phyloP scores from a whole-genome alignment of 1,140 invertebrate species.

The Steinernema khuongi region DNA sequence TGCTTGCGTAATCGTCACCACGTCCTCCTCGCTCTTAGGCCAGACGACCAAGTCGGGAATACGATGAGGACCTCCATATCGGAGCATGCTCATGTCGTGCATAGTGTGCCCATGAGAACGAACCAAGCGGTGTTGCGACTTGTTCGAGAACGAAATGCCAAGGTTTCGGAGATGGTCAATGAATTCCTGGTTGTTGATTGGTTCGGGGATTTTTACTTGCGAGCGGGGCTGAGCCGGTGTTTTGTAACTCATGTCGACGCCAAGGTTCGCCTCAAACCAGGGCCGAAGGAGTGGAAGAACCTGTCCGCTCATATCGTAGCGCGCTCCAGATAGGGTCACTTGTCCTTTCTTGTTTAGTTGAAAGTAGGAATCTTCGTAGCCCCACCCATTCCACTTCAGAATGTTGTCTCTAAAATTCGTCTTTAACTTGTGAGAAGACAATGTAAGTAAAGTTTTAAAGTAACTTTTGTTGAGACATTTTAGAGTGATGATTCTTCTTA shows the following conservation, averaged over 20 bases:
- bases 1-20: constrained; percentile 67
- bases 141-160: constrained; percentile 70
- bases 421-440: not conserved
- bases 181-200: constrained; percentile 64
- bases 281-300: constrained; percentile 72
- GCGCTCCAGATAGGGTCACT: constrained; percentile 71
- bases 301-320: constrained; percentile 64
- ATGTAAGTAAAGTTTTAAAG: constrained; percentile 20
- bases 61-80: constrained; percentile 69
- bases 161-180: constrained; percentile 65
- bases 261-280: constrained; percentile 74
- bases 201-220: constrained; percentile 56
- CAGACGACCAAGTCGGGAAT: constrained; percentile 90
- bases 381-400: constrained; percentile 97
- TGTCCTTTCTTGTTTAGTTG: constrained; percentile 64
- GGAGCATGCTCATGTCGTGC: constrained; percentile 76
- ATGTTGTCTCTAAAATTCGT: constrained; percentile 46
- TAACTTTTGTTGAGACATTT: constrained; percentile 4
- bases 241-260: constrained; percentile 65
- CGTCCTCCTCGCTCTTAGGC: constrained; percentile 64
- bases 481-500: not conserved
- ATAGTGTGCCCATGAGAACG: constrained; percentile 91
- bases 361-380: constrained; percentile 86
- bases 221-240: constrained; percentile 59
- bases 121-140: constrained; percentile 77